Evolutionary conservation across 2,797 vertebrate species (phyloP).

Genomic region (Eulemur rubriventer): DNA sequence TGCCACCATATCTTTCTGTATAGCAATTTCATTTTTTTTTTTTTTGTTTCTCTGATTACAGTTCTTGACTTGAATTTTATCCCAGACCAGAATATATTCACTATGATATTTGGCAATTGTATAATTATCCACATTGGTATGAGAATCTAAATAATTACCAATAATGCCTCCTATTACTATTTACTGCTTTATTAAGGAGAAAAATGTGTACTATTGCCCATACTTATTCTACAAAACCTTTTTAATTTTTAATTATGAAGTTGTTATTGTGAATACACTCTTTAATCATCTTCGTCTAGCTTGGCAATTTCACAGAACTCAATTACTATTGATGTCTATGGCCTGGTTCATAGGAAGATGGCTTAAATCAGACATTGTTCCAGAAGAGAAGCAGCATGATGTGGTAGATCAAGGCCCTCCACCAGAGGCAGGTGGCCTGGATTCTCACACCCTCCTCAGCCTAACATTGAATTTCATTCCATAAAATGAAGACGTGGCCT

Average conservation of each 20-base stretch:
- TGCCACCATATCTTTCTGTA: neutral
- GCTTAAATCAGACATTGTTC: neutral
- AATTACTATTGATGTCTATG: conserved; percentile 29
- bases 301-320: conserved; percentile 26
- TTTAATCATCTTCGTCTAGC: conserved; percentile 4
- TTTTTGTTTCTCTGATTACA: neutral
- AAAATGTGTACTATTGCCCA: neutral
- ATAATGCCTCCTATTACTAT: neutral
- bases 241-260: conserved; percentile 14
- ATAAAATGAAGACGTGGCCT: neutral
- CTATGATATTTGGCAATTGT: neutral
- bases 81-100: neutral
- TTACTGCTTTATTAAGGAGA: conserved; percentile 13
- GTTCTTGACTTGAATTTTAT: conserved; percentile 35
- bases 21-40: neutral
- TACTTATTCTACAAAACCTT: neutral
- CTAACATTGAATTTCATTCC: neutral
- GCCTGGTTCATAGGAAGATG: conserved; percentile 19
- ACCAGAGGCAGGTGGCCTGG: neutral
- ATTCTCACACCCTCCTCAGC: neutral
- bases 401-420: neutral
- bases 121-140: neutral
- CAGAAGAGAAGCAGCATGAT: neutral
- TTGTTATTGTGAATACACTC: neutral
- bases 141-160: conserved; percentile 10